Evolutionary conservation across 2,797 vertebrate genomes (phyloP), one percentile per base, ranked within the genome.

Genomic region (Ceryle rudis): DNA sequence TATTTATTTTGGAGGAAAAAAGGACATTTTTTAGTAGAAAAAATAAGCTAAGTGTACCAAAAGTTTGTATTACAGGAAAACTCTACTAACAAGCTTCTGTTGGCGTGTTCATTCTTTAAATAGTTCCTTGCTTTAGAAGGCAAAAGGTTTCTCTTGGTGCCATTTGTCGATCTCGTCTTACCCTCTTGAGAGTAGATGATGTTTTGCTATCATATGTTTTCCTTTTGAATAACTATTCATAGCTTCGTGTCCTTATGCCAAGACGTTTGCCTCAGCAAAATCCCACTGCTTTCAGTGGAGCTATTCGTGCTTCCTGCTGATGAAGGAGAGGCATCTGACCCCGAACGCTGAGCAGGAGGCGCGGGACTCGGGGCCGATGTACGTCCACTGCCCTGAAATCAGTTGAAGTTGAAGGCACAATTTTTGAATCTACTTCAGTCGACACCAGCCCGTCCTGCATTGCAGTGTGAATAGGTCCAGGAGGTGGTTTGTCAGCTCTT

Each of bases 161-260:
- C 74, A 3, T 74, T 69, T 66, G 80, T 57, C 44, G 71, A 14
- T 75, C 54, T 51, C 20, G 35, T 25, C 4, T 89, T 73, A 66
- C 58, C 62, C 91, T 92, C 85, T 33, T 20, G 84, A 81, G 85
- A 78, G 65, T 6, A 66, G 90, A 60, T 72, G 18, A 37, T 67
- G 23, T 90, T 94, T 88, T 90, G 72, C 90, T 84, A 31, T 89
- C 70, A 0, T 55, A 4, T 46, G 22, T 89, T 95, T 95, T 81
- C 54, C 82, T 70, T 85, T 64, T 39, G 54, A 89, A 52, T 46
- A 67, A 55, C 86, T 95, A 84, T 92, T 87, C 85, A 72, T 96
- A 84, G 77, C 55, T 70, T 75, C 70, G 5, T 14, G 51, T 71
- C 87, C 79, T 80, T 55, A 49, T 77, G 81, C 89, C 72, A 55